Evolutionary conservation across 2,113 vertebrate species (phyloP).

Genomic region (Cavia porcellus): DNA sequence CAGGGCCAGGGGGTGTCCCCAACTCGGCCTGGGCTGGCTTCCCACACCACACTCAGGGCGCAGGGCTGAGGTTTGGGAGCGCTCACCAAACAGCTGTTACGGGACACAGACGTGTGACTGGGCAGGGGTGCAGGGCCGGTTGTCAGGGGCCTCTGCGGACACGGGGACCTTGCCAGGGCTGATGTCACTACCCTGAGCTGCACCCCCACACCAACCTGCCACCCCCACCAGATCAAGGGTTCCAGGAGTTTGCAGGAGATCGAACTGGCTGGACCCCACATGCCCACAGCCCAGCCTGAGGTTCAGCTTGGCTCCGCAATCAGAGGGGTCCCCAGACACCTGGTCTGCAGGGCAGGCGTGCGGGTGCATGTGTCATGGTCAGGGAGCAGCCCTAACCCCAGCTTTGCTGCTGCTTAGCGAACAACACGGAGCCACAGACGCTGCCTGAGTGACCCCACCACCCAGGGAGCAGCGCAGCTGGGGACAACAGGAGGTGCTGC

Average conservation of each 20-base stretch:
- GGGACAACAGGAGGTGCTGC: rapidly evolving
- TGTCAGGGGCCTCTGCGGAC: neutral
- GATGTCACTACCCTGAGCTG: constrained; percentile 56
- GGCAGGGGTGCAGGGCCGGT: neutral
- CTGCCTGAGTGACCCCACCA: neutral
- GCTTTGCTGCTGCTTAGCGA: neutral
- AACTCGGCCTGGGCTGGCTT: neutral
- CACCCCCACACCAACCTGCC: neutral
- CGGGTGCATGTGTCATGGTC: rapidly evolving
- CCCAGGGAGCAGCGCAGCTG: neutral
- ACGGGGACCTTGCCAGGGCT: constrained; percentile 61
- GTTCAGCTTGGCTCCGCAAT: rapidly evolving
- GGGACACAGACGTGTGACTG: neutral
- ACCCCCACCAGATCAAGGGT: neutral
- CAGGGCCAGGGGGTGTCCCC: rapidly evolving
- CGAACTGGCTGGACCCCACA: neutral
- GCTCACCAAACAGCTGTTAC: constrained; percentile 48
- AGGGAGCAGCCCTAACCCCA: rapidly evolving
- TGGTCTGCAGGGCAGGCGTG: rapidly evolving
- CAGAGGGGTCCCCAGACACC: neutral
- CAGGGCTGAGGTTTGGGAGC: neutral
- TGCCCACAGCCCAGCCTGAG: neutral
- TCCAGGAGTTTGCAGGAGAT: neutral
- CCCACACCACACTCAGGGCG: neutral
- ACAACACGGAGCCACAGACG: neutral